Percentiles rank a stretch among this genome's conserved stretches.
Conservation (phyloP, 2,888 invertebrate species). For the Leptinotarsa rubiginosa region DNA sequence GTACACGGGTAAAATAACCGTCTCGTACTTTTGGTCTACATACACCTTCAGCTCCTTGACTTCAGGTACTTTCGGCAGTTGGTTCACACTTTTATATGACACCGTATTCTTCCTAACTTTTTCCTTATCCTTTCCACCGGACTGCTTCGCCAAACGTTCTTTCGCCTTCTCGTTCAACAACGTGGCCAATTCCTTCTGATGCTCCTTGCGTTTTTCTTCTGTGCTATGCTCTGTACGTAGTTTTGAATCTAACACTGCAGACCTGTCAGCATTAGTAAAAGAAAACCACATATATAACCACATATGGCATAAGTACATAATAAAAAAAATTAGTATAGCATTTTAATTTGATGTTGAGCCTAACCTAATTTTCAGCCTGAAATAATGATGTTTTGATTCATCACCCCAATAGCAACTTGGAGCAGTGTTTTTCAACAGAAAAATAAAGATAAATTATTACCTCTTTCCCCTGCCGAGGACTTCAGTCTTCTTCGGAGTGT, state of each 20-base stretch:
- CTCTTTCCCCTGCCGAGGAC: constrained; percentile 84
- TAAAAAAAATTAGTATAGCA: no score
- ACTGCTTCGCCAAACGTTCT: constrained; percentile 89
- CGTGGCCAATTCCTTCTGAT: constrained; percentile 94
- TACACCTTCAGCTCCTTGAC: constrained; percentile 93
- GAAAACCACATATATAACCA: no score
- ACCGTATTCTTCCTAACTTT: constrained; percentile 94
- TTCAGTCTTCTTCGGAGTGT: constrained; percentile 73
- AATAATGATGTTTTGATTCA: no score
- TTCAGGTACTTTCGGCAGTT: constrained; percentile 94
- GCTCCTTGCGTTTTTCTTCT: constrained; percentile 96
- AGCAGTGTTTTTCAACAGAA: no score
- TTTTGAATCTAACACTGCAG: constrained; percentile 93
- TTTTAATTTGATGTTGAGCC: no score
- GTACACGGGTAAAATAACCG: constrained; percentile 96
- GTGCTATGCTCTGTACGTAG: constrained; percentile 93
- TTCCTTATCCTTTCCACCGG: constrained; percentile 86
- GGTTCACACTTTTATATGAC: constrained; percentile 91
- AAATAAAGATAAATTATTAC: no score
- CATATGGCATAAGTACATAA: no score
- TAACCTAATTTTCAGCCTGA: no score
- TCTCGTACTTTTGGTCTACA: constrained; percentile 97
- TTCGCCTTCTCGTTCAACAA: constrained; percentile 93
- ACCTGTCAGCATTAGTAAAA: constrained; percentile 57
- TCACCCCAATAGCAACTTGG: no score